phyloP scores from a whole-genome alignment of 2,797 vertebrate genomes.

The Euthynnus affinis region DNA sequence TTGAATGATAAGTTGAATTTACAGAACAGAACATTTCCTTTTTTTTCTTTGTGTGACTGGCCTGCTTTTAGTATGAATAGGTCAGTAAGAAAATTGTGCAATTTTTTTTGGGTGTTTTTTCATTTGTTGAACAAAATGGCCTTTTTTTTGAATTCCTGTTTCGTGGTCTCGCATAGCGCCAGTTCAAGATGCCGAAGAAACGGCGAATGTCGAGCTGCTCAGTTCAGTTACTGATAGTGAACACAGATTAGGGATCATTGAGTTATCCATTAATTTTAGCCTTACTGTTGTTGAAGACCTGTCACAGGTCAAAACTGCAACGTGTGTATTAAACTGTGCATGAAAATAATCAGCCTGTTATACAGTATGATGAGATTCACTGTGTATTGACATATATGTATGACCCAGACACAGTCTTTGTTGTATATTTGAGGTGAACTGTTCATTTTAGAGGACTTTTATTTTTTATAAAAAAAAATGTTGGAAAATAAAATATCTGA shows the following conservation, averaged over 20 bases:
- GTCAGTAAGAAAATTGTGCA: neutral
- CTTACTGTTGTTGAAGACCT: neutral
- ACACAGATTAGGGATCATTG: neutral
- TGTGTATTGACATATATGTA: neutral
- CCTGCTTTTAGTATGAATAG: neutral
- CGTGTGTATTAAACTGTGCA: constrained; percentile 8
- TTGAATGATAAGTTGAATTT: neutral
- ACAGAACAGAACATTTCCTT: neutral
- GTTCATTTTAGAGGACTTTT: constrained; percentile 23
- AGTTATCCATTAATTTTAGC: constrained; percentile 34
- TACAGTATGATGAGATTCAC: constrained; percentile 7
- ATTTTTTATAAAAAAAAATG: constrained; percentile 24
- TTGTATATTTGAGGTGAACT: constrained; percentile 34
- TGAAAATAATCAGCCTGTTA: neutral
- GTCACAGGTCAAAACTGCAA: neutral
- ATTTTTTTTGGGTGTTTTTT: neutral
- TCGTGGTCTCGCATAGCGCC: neutral
- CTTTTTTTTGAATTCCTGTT: neutral
- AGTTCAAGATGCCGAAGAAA: constrained; percentile 6
- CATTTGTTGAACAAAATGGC: neutral
- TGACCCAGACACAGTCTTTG: neutral
- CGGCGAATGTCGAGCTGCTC: neutral
- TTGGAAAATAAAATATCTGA: constrained; percentile 29
- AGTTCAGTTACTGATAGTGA: constrained; percentile 6
- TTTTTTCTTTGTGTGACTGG: neutral